Base-by-base conservation (phyloP, 2,797 vertebrate species). In the Spinus pinus region DNA sequence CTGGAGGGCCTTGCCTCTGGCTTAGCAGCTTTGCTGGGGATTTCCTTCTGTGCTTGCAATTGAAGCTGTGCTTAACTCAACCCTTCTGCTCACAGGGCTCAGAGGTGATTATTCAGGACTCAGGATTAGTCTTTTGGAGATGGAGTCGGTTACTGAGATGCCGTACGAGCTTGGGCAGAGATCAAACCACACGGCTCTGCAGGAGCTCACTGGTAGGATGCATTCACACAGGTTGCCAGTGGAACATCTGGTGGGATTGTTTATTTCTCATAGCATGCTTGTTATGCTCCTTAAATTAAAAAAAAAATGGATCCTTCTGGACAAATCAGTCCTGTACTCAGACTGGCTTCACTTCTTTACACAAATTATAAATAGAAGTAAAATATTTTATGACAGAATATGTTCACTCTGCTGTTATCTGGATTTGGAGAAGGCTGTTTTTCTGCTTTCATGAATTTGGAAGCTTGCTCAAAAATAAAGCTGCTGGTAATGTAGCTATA, bases 1-100 rank as follows among this genome's bases (percentile, higher is more conserved):
- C 92, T 73, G 66, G 39, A 86, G 88, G 51, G 57, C 41, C 73
- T 81, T 23, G 28, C 83, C 0, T 0, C n/a, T 0, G 4, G 58
- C 81, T 94, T 86, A 92, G 91, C 41, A 88, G 92, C 78, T 96
- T 96, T 92, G 44, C 81, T 49, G 51, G 74, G 92, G 86, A 90
- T 95, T 93, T 94, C 74, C 46, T 93, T 65, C 49, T 58, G n/a
- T 0, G 0, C 53, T 57, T 49, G 61, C 50, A 9, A 9, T 31
- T 49, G 86, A 90, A 93, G 27, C 86, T 62, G 62, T 70, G 78
- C 74, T 94, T 90, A 90, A 73, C 75, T 80, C 71, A 89, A 8
- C 81, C 56, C 60, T 93, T 86, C 57, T 11, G 2, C 86, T 78
- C 65, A 51, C 81, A 85, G 64, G 89, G 64, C 81, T 90, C 65